Evolutionary conservation across 2,888 invertebrate species (phyloP).

Genomic region (Drosophila anomelani): DNA sequence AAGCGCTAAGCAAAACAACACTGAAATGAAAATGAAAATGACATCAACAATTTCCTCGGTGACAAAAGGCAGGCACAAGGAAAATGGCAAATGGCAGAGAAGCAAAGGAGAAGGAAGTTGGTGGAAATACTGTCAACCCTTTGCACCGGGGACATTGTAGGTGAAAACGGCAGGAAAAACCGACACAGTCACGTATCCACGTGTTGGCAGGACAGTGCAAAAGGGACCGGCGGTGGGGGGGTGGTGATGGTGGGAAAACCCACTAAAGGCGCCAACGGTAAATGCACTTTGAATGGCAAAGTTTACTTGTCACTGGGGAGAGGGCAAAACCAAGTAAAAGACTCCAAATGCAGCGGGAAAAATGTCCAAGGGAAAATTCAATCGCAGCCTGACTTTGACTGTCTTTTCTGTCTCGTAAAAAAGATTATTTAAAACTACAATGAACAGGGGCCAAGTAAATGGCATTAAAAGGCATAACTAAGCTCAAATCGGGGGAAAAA

Average conservation of each 20-base stretch:
- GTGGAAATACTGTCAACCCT: constrained; percentile 27
- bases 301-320: constrained; percentile 36
- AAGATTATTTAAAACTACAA: background rate
- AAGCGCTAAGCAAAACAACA: constrained; percentile 17
- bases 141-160: constrained; percentile 24
- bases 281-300: constrained; percentile 47
- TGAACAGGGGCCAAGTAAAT: background rate
- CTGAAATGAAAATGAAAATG: constrained; percentile 38
- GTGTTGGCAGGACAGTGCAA: constrained; percentile 31
- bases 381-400: constrained; percentile 14
- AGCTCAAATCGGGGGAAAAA: background rate
- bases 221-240: background rate
- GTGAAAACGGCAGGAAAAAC: constrained; percentile 34
- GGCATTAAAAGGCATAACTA: background rate
- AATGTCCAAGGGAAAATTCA: constrained; percentile 14
- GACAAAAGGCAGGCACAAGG: constrained; percentile 12
- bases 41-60: constrained; percentile 30
- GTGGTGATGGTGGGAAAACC: background rate
- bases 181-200: constrained; percentile 44
- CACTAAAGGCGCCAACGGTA: constrained; percentile 30
- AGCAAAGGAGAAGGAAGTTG: background rate
- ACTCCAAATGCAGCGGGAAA: constrained; percentile 9
- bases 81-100: constrained; percentile 4
- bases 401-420: background rate
- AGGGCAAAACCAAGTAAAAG: constrained; percentile 6